Base-by-base conservation (phyloP, 1,140 invertebrate genomes). In the Acromyrmex heyeri region DNA sequence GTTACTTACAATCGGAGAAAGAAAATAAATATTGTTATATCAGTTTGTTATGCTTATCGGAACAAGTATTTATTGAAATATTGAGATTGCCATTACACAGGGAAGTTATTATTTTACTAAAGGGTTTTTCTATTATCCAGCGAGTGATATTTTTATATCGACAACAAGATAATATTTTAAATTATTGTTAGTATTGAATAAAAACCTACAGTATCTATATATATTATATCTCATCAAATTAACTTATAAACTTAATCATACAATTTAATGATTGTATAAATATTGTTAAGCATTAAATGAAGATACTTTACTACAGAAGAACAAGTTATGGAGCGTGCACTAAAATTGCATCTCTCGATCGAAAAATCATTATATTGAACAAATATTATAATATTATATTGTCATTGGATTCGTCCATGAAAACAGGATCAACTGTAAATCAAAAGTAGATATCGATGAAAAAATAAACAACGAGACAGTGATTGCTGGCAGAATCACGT, bases 11-110 rank as follows among this genome's bases (percentile, higher is more conserved):
- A 50, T 50, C 14, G 14, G 3, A 50, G 48, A 3, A 50, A 76
- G 53, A 62, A 77, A 88, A 18, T 30, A 72, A 62, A 82, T 67
- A 75, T 88, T 59, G 81, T 89, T 88, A 75, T 24, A 59, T 81
- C 75, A 78, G 34, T 85, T 86, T 55, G 24, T 67, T 77, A 65
- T 69, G 44, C 18, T 76, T 30, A 57, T 21, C 34, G 14, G 24
- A 62, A 50, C 48, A 50, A 34, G 6, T 21, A 44, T 21, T 76
- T 82, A 53, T 34, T 3, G 34, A 59, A 30, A 73, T 86, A 72
- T 62, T 5, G 44, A 24, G 7, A 30, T 30, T 16, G 55, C 16
- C 30, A 85, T 65, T 53, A 27, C 7, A 38, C 69, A 86, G 75
- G 21, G 50, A 90, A 72, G 77, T 85, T 59, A 69, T 67, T 21